phyloP scores from a whole-genome alignment of 1,140 invertebrate species.

The Contarinia nasturtii region DNA sequence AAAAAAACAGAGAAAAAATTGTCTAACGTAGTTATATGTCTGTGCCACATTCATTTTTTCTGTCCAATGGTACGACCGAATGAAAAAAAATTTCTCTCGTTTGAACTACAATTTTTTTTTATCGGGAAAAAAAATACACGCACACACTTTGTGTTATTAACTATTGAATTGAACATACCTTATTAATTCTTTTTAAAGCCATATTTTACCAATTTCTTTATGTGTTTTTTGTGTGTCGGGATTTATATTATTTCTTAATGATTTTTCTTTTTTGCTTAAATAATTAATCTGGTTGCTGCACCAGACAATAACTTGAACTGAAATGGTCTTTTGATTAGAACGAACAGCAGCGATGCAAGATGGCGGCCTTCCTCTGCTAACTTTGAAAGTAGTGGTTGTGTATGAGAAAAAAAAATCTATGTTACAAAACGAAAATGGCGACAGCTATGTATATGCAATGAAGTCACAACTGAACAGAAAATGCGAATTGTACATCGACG shows the following conservation, averaged over 20 bases:
- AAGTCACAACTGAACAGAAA: no score
- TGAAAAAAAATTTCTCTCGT: neutral
- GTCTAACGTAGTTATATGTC: neutral
- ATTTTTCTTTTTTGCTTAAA: constrained; percentile 3
- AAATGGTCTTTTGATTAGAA: neutral
- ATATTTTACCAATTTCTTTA: constrained; percentile 32
- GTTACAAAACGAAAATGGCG: no score
- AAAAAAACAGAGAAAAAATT: neutral
- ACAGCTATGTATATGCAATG: no score
- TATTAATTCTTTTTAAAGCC: constrained; percentile 93
- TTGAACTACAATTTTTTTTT: neutral
- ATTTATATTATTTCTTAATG: neutral
- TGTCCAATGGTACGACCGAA: neutral
- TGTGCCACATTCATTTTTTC: neutral
- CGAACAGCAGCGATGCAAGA: neutral
- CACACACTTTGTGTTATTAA: neutral
- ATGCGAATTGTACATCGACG: no score
- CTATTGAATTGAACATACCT: constrained; percentile 43
- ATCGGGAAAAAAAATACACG: constrained; percentile 12
- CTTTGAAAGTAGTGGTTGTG: no score
- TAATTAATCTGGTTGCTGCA: neutral
- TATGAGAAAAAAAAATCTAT: no score
- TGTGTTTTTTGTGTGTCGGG: neutral
- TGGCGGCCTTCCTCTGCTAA: neutral
- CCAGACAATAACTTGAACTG: constrained; percentile 1